Evolutionary conservation across 2,113 vertebrate genomes (phyloP).

Genomic region (Muscicapa adusta): DNA sequence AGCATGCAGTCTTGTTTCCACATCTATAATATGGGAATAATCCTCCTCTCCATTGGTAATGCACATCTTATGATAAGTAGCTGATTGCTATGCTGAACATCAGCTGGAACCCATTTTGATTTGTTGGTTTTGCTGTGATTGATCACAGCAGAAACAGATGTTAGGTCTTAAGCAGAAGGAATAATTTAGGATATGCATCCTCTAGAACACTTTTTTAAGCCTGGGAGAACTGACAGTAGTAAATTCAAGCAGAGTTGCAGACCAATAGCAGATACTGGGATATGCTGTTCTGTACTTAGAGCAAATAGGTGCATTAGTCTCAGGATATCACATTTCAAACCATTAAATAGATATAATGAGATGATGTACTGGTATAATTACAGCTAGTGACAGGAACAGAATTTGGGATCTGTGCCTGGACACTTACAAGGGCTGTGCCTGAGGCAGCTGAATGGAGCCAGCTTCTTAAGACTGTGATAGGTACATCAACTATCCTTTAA

Average conservation of each 20-base stretch:
- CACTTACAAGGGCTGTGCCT: not conserved
- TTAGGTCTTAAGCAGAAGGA: not conserved
- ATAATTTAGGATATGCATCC: not conserved
- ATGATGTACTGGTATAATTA: not conserved
- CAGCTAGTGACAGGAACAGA: not conserved
- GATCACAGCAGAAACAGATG: not conserved
- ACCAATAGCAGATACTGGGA: not conserved
- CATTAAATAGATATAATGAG: not conserved
- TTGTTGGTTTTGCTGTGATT: not conserved
- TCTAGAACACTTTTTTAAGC: not conserved
- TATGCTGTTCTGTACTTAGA: not conserved
- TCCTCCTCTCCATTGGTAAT: not conserved
- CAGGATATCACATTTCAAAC: not conserved
- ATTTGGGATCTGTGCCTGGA: not conserved
- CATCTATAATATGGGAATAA: not conserved
- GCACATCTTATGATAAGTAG: not conserved
- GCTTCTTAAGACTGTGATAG: not conserved
- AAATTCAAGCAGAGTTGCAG: not conserved
- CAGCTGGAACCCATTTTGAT: not conserved
- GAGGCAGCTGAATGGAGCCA: not conserved
- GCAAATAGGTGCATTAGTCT: not conserved
- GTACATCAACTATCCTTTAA: not conserved
- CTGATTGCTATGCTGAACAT: not conserved
- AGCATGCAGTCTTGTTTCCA: not conserved
- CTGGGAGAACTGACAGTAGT: not conserved